Evolutionary conservation across 2,888 invertebrate genomes (phyloP), one percentile per base, ranked within the genome.

Genomic region (Rhogogaster chlorosoma): DNA sequence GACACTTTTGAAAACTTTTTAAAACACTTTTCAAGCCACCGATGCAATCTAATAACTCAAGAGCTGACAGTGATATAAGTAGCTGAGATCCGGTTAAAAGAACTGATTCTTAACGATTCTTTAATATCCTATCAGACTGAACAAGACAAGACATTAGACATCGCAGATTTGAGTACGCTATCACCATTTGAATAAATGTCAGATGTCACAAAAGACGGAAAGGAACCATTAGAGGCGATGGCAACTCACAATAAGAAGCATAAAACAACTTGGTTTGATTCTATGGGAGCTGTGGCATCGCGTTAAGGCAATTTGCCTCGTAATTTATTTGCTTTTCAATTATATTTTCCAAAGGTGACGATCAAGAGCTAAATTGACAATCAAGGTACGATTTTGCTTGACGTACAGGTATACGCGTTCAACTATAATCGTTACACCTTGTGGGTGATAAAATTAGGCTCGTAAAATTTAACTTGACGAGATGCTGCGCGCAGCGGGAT

Each of bases 381-480:
- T 18, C 18, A 67, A 32, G 26, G 12, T 67, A 67, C 29, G 18
- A 64, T 64, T 64, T 64, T 2, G 26, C 29, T 26, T 10, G 10
- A 42, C 22, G 22, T 22, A 9, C 38, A 38, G 6, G 9, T 4
- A 53, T 53, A 53, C n/a, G 32, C 18, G 67, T 67, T 18, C 1
- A 53, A 77, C 53, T 26, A 32, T 32, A 77, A 32, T 26, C 22
- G 77, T 49, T 77, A 26, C 26, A 26, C 15, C 53, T 29, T 77
- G 45, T 7, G 18, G 18, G 29, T 77, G 18, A 32, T 77, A 18
- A 32, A 77, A 77, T 77, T 29, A 45, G 15, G 15, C 9, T 36
- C 29, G 77, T 53, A n/a, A 53, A 53, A 77, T 77, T 77, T 18
- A 53, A 77, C 49, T 77, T 77, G 45, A 53, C 53, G 77, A 77